These are phyloP conservation scores for Morpho achilles DNA, from an alignment of 2,888 invertebrate genomes.

Conservation along the genomic window DNA sequence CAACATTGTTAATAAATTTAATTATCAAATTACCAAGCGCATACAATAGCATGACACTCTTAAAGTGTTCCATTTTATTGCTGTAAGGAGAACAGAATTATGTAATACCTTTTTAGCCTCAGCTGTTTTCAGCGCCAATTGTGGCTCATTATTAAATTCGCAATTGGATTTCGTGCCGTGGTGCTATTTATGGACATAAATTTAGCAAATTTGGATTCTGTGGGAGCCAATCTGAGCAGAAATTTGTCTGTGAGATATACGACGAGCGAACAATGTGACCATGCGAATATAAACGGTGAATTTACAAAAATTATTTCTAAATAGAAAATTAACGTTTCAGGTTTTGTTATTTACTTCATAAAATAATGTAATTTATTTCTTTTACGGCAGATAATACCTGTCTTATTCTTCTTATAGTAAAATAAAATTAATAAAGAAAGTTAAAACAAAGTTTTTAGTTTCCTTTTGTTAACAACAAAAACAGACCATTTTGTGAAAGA, in stretches of 20 bases:
- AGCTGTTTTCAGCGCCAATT: conserved; percentile 5
- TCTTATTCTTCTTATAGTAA: too few relatives aligned
- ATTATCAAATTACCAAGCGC: too few relatives aligned
- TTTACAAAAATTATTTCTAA: conserved; percentile 4
- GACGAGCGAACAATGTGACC: conserved; percentile 4
- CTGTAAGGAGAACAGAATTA: conserved; percentile 2
- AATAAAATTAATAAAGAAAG: too few relatives aligned
- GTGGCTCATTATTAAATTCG: conserved; percentile 13
- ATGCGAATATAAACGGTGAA: conserved; percentile 8
- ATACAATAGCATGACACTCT: background rate
- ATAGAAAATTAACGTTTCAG: background rate
- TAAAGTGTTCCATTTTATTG: background rate
- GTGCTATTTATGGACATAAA: conserved; percentile 4
- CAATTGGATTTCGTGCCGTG: conserved; percentile 4
- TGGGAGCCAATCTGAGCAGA: background rate
- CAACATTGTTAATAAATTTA: too few relatives aligned
- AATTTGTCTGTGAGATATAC: background rate
- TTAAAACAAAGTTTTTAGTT: too few relatives aligned
- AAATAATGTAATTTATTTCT: too few relatives aligned
- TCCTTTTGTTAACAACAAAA: background rate
- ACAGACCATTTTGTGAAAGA: too few relatives aligned
- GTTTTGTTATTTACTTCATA: too few relatives aligned
- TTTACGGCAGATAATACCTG: too few relatives aligned
- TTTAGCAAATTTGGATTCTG: conserved; percentile 1
- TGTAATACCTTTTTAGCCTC: conserved; percentile 6